phyloP scores from a whole-genome alignment of 2,113 vertebrate genomes.

The Apaloderma vittatum region DNA sequence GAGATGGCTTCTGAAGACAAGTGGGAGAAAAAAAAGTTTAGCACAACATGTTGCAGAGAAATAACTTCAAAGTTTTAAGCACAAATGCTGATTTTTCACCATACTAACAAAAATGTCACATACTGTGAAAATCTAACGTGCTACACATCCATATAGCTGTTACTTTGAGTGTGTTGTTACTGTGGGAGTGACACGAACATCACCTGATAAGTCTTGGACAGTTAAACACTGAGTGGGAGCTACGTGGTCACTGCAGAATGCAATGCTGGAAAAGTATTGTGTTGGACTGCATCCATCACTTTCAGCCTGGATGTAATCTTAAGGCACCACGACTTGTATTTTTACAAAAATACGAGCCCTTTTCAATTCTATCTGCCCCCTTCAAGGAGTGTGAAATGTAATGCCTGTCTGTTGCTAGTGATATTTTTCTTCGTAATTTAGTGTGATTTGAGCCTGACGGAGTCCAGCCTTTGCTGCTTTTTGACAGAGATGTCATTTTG shows the following conservation, averaged over 20 bases:
- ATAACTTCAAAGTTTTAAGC: conserved; percentile 1
- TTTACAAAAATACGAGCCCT: background rate
- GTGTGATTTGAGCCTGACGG: background rate
- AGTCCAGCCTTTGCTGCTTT: background rate
- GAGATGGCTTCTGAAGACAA: conserved; percentile 39
- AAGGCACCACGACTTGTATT: background rate
- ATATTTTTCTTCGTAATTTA: conserved; percentile 33
- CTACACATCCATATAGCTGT: background rate
- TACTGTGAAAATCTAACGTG: conserved; percentile 7
- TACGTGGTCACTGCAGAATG: background rate
- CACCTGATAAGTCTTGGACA: background rate
- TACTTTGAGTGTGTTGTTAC: background rate
- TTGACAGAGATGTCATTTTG: conserved; percentile 9
- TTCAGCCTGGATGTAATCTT: background rate
- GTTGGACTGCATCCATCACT: background rate
- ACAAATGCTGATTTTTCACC: background rate
- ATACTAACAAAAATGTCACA: conserved; percentile 19
- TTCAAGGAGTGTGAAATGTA: background rate
- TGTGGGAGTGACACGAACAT: background rate
- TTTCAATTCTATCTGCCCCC: background rate
- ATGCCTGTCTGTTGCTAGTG: background rate
- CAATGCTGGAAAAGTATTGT: background rate
- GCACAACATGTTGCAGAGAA: conserved; percentile 10
- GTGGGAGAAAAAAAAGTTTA: background rate
- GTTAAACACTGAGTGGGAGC: background rate